Conservation (phyloP, 2,888 invertebrate genomes). For the Drosophila pseudotakahashii region DNA sequence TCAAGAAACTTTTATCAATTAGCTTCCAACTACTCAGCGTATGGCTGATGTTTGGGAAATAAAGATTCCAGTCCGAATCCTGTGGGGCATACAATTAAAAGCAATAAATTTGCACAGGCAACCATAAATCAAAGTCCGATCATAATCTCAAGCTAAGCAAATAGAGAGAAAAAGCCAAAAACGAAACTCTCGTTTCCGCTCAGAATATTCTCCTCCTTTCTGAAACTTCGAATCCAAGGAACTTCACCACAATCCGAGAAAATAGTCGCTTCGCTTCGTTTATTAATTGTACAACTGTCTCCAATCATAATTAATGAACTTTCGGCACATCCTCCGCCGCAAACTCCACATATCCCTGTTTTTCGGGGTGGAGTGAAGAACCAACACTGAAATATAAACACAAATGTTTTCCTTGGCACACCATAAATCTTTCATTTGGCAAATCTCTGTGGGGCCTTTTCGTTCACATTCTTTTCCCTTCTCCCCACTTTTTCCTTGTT, state of each 20-base stretch:
- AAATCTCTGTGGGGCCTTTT: slow-evolving; percentile 57
- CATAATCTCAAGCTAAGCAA: slow-evolving; percentile 63
- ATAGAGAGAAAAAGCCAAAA: slow-evolving; percentile 49
- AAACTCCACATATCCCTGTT: slow-evolving; percentile 38
- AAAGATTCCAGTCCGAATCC: slow-evolving; percentile 14
- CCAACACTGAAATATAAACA: slow-evolving; percentile 65
- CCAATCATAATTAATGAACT: slow-evolving; percentile 82
- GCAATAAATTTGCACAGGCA: slow-evolving; percentile 72
- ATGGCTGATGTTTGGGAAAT: neutral
- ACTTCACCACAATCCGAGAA: slow-evolving; percentile 44
- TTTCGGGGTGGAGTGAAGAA: slow-evolving; percentile 13
- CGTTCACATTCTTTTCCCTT: slow-evolving; percentile 1
- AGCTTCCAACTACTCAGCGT: slow-evolving; percentile 35
- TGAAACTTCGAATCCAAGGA: slow-evolving; percentile 22
- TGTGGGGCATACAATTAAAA: slow-evolving; percentile 60
- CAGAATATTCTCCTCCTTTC: slow-evolving; percentile 11
- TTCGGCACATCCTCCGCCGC: slow-evolving; percentile 66
- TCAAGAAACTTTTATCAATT: slow-evolving; percentile 37
- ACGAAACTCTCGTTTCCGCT: slow-evolving; percentile 52
- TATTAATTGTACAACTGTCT: slow-evolving; percentile 80
- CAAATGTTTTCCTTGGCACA: slow-evolving; percentile 72
- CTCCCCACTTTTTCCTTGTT: neutral
- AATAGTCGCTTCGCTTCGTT: slow-evolving; percentile 49
- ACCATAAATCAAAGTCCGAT: slow-evolving; percentile 77
- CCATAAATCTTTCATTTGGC: slow-evolving; percentile 67